Evolutionary conservation across 2,888 invertebrate species (phyloP).

Genomic region (Melangyna quadrimaculata): DNA sequence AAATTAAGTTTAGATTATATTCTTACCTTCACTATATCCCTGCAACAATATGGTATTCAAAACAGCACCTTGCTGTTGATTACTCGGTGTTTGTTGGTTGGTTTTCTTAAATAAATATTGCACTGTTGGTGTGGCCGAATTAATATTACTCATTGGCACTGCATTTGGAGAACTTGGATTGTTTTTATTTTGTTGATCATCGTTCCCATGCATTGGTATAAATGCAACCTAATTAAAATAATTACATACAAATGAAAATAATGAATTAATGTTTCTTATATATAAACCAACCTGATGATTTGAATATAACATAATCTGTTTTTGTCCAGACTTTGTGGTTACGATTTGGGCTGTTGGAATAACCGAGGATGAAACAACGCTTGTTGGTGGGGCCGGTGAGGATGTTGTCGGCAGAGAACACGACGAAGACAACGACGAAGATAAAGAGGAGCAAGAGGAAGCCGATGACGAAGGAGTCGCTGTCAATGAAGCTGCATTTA

Average conservation of each 20-base stretch:
- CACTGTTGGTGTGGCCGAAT: constrained; percentile 73
- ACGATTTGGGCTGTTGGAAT: constrained; percentile 69
- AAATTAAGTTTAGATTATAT: neutral
- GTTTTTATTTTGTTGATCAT: constrained; percentile 65
- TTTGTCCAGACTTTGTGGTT: constrained; percentile 74
- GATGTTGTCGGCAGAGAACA: constrained; percentile 68
- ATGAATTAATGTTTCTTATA: neutral
- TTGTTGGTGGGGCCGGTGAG: constrained; percentile 74
- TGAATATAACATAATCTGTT: constrained; percentile 78
- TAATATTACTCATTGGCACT: constrained; percentile 65
- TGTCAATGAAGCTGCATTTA: constrained; percentile 68
- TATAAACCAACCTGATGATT: constrained; percentile 78
- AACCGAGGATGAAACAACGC: constrained; percentile 65
- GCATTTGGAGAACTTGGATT: constrained; percentile 63
- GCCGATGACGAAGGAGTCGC: constrained; percentile 40
- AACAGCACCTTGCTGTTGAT: constrained; percentile 38
- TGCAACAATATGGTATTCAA: constrained; percentile 70
- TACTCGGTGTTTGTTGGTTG: constrained; percentile 71
- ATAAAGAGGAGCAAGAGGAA: constrained; percentile 29
- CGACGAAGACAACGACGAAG: constrained; percentile 38
- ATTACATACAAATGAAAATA: neutral
- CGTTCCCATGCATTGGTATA: constrained; percentile 70
- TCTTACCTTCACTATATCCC: constrained; percentile 67
- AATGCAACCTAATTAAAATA: constrained; percentile 70
- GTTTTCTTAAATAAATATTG: constrained; percentile 79